A percentile compares a stretch with the other conserved stretches of the same genome.
Evolutionary conservation across 2,888 invertebrate genomes (phyloP).

Genomic region (Eilema griseolum): DNA sequence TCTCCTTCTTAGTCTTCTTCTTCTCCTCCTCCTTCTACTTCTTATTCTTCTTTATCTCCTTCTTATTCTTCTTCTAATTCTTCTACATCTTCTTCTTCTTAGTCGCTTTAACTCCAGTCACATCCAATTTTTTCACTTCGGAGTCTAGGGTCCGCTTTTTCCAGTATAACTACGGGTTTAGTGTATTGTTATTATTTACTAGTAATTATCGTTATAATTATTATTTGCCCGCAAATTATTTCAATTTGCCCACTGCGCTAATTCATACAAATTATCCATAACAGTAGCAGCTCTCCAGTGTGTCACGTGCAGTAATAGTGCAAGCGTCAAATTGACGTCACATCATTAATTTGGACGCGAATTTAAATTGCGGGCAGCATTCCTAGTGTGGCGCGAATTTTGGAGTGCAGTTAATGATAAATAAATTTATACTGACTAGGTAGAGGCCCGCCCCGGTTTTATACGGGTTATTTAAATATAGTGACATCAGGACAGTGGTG

Average conservation of each 20-base stretch:
- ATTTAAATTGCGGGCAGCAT: slow-evolving; percentile 49
- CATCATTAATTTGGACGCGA: slow-evolving; percentile 50
- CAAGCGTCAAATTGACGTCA: slow-evolving; percentile 44
- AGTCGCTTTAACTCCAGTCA: no score
- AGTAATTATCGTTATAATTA: background rate
- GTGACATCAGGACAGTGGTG: no score
- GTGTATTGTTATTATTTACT: background rate
- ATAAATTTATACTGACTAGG: background rate
- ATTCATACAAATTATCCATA: slow-evolving; percentile 12
- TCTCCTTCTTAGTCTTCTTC: no score
- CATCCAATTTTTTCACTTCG: no score
- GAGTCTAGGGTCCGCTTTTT: no score
- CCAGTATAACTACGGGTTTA: no score
- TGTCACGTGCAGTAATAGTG: slow-evolving; percentile 27
- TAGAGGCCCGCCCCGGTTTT: no score
- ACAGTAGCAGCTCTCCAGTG: background rate
- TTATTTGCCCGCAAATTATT: background rate
- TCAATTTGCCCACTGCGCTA: background rate
- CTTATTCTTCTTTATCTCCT: no score
- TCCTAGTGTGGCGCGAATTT: slow-evolving; percentile 28
- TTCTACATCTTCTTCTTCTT: no score
- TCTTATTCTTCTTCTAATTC: no score
- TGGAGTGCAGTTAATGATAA: background rate
- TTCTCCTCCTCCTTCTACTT: no score
- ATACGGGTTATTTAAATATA: no score